Base-by-base conservation (phyloP, 2,113 vertebrate species). In the Cacatua alba region DNA sequence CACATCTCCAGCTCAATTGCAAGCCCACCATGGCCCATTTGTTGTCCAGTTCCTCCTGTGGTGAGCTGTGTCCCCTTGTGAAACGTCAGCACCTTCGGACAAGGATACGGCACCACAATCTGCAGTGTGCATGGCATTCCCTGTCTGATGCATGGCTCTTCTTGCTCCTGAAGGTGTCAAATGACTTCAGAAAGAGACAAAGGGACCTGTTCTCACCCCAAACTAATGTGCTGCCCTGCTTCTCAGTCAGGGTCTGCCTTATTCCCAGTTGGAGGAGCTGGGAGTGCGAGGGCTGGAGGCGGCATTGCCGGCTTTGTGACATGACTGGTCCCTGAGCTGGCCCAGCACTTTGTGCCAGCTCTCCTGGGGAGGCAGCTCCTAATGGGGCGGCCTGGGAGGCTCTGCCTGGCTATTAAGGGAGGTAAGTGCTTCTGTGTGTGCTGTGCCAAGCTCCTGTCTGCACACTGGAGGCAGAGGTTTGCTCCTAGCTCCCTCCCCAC, bases 51-150 rank as follows among this genome's bases (percentile, higher is more conserved):
- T 71, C 39, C 29, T 60, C 35, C 31, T 33, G 59, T 7, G 4
- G 3, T 24, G 33, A 20, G 23, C 11, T 29, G 46, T 4, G 7
- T 23, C 3, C 5, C 13, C 5, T 2, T 39, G 29, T 43, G 43
- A 35, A 55, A 17, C 1, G 2, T 19, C 60, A 41, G 6, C 33
- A 33, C 11, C 62, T 65, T 55, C 2, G 1, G 24, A 44, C 20
- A 43, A 55, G 24, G 46, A 85, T 1, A 1, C 0, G 0, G 62
- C 17, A n/a, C 4, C 0, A 0, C 0, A 3, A 46, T 1, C 1
- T 12, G 17, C 31, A 41, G 21, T 17, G 26, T 82, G 11, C n/a
- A 13, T 2, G 2, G 14, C 11, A 23, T 21, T 48, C 8, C 13
- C 6, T 10, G 11, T 46, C 5, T 2, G 10, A 74, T 5, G 8